Evolutionary conservation across 2,113 vertebrate genomes (phyloP).

Genomic region (Passer domesticus): DNA sequence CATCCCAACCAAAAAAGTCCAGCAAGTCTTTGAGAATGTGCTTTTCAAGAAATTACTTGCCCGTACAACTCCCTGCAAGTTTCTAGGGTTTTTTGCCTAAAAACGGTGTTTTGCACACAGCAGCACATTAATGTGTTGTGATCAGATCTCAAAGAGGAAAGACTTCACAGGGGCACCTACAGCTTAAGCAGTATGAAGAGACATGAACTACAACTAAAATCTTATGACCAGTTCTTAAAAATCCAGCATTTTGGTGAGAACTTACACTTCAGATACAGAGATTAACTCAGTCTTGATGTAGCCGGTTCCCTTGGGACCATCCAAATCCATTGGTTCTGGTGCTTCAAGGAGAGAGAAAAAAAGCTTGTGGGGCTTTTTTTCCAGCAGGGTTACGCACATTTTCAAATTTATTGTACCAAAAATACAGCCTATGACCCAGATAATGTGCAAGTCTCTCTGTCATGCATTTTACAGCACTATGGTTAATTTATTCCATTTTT

Average conservation of each 20-base stretch:
- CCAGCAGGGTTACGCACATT: background rate
- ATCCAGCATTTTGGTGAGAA: conserved; percentile 27
- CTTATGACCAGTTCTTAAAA: background rate
- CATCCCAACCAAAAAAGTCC: background rate
- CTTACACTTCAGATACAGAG: conserved; percentile 98
- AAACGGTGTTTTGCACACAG: background rate
- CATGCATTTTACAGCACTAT: background rate
- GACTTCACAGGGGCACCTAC: background rate
- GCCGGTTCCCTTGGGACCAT: conserved; percentile 76
- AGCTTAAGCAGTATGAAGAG: background rate
- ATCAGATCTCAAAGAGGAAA: background rate
- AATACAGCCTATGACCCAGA: background rate
- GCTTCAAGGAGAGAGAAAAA: conserved; percentile 69
- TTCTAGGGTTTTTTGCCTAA: background rate
- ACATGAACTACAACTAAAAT: background rate
- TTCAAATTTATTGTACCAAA: background rate
- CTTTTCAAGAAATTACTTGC: background rate
- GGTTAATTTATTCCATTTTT: background rate
- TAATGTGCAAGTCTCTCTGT: background rate
- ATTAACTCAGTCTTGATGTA: conserved; percentile 97
- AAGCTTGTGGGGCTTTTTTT: background rate
- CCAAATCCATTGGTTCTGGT: conserved; percentile 91
- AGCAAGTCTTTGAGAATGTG: background rate
- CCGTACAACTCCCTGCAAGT: background rate
- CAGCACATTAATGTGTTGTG: background rate